Evolutionary conservation across 2,113 vertebrate species (phyloP), one percentile per base, ranked within the genome.

Genomic region (Crotophaga sulcirostris): DNA sequence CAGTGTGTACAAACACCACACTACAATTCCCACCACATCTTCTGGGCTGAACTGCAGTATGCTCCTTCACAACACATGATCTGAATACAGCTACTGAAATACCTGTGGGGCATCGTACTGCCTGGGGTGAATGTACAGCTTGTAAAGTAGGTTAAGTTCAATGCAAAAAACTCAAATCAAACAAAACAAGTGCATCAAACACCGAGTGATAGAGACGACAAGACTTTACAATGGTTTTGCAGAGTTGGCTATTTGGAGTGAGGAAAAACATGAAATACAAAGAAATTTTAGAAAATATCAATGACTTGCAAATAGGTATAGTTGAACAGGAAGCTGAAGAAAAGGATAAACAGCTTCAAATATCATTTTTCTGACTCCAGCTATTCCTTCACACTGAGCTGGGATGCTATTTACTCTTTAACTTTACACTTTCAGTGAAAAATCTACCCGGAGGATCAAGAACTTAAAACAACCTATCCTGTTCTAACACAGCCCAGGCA

Each of bases 1-100:
- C 21, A 59, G 1, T 5, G 7, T 10, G 13, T 54, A 26, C 34
- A 82, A 40, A 26, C 38, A 79, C 20, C 1, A 0, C 11, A 7
- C 31, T 31, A 59, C 38, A 63, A 19, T 11, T 67, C 24, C 19
- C 23, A 60, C 17, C 13, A 52, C 36, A 25, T 28, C 25, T 40
- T 45, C 56, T 51, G 26, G 13, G 47, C 36, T 80, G n/a, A 68
- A 77, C 16, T 45, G 36, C 24, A 86, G 52, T 16, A 51, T 13
- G 10, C 4, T n/a, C 44, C 23, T 54, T 34, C 47, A 70, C 10
- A 29, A n/a, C 4, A 28, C 7, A 3, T 3, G 2, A 28, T 51
- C 40, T 12, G 18, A 49, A 45, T 7, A 54, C 26, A 69, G 29
- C 49, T 56, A 44, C 59, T 26, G 14, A 81, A 81, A 76, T 19